These are phyloP conservation scores for Notarius quadriscutis DNA, from an alignment of 2,113 vertebrate species.

Conservation along the genomic window DNA sequence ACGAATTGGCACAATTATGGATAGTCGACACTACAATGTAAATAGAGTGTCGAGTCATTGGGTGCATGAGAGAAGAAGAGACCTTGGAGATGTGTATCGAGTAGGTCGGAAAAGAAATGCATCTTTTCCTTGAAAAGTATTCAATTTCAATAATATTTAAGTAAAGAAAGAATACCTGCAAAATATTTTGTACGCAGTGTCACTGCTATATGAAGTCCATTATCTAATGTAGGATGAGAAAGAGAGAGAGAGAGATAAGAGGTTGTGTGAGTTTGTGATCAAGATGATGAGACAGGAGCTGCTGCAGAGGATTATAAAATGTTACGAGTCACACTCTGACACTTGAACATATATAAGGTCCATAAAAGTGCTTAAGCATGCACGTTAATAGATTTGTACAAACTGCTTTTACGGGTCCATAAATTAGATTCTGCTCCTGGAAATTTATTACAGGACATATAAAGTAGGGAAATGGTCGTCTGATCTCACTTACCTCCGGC, in stretches of 20 bases:
- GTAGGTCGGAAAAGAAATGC: too few species aligned
- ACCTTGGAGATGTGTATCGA: neutral
- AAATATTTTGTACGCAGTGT: too few species aligned
- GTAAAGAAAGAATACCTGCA: neutral
- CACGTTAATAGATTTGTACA: slow-evolving; percentile 48
- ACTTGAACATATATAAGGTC: slow-evolving; percentile 40
- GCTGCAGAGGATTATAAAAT: slow-evolving; percentile 47
- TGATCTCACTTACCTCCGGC: slow-evolving; percentile 29
- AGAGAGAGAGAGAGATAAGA: neutral
- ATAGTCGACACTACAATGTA: neutral
- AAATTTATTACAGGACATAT: slow-evolving; percentile 32
- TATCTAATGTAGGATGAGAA: neutral
- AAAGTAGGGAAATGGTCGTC: neutral
- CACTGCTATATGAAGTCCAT: too few species aligned
- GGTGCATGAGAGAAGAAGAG: neutral
- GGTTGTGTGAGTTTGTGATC: neutral
- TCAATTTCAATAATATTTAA: neutral
- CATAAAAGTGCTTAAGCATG: slow-evolving; percentile 51
- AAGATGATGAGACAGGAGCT: slow-evolving; percentile 34
- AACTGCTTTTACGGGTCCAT: slow-evolving; percentile 40
- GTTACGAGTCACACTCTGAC: slow-evolving; percentile 48
- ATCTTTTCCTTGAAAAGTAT: too few species aligned
- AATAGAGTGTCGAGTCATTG: neutral
- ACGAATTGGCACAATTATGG: neutral
- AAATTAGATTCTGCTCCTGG: slow-evolving; percentile 47